These are phyloP conservation scores for Eremophila alpestris DNA, from an alignment of 2,797 vertebrate species.

Conservation along the genomic window DNA sequence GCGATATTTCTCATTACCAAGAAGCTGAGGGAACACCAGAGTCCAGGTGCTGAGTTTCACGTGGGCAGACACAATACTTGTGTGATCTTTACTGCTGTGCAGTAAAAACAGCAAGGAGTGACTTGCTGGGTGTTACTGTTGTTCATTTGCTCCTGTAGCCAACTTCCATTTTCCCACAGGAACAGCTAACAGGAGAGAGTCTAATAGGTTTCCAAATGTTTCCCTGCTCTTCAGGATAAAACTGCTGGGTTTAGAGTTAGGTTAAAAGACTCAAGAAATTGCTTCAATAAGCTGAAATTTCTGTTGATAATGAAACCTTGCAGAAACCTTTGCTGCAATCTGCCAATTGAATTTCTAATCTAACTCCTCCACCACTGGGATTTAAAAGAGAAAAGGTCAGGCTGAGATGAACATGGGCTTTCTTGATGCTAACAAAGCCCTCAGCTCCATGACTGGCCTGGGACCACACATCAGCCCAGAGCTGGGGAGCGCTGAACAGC, in stretches of 20 bases:
- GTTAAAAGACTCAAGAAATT: conserved; percentile 3
- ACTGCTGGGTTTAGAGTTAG: background rate
- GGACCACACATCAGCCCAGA: background rate
- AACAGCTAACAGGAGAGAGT: background rate
- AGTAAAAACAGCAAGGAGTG: background rate
- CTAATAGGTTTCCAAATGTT: background rate
- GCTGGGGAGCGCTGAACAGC: background rate
- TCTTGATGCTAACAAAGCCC: background rate
- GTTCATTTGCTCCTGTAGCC: background rate
- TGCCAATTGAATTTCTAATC: background rate
- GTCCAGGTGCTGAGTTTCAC: background rate
- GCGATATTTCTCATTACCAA: background rate
- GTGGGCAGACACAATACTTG: background rate
- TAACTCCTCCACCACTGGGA: background rate
- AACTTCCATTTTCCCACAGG: background rate
- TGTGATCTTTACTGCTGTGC: background rate
- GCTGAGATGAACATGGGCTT: fast-evolving
- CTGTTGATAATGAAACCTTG: conserved; percentile 4
- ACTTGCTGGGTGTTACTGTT: background rate
- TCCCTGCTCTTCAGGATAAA: background rate
- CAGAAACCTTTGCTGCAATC: background rate
- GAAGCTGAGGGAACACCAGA: background rate
- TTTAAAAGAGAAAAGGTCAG: background rate
- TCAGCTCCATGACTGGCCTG: fast-evolving
- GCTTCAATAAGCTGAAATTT: conserved; percentile 18